A percentile compares a stretch with the other conserved stretches of the same genome.
Evolutionary conservation across 2,888 invertebrate species (phyloP).

Genomic region (Sarcophaga caerulescens): DNA sequence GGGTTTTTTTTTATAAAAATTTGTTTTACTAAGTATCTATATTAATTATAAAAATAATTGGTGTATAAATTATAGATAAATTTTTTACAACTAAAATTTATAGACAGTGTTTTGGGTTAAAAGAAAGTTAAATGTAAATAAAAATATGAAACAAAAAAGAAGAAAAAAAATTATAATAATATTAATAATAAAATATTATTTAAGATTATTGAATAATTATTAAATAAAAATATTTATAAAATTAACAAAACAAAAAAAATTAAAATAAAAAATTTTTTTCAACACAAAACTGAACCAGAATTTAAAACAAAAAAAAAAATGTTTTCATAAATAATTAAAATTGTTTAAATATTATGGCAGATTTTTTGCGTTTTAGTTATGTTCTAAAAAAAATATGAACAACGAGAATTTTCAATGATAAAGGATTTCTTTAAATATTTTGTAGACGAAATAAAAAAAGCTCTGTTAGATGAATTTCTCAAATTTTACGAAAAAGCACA

Average conservation of each 20-base stretch:
- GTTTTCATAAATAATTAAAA: not conserved
- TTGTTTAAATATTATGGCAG: slow-evolving; percentile 32
- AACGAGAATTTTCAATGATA: slow-evolving; percentile 16
- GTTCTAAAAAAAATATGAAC: slow-evolving; percentile 28
- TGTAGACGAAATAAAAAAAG: slow-evolving; percentile 42
- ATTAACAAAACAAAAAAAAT: slow-evolving; percentile 4
- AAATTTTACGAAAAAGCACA: slow-evolving; percentile 57
- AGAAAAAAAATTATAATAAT: not conserved
- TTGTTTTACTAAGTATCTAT: slow-evolving; percentile 38
- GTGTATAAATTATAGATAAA: slow-evolving; percentile 60
- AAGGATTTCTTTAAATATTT: slow-evolving; percentile 21
- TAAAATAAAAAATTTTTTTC: slow-evolving; percentile 14
- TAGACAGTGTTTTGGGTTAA: slow-evolving; percentile 24
- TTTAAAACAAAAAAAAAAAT: not conserved
- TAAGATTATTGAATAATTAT: not conserved
- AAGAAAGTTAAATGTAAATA: slow-evolving; percentile 34
- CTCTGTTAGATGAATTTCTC: slow-evolving; percentile 53
- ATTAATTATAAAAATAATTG: slow-evolving; percentile 56
- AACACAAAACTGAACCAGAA: slow-evolving; percentile 21
- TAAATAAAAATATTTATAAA: slow-evolving; percentile 23
- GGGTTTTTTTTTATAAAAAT: slow-evolving; percentile 33
- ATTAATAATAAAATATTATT: not conserved
- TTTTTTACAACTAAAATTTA: slow-evolving; percentile 54
- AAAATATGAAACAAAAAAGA: slow-evolving; percentile 24
- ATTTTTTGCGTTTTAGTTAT: slow-evolving; percentile 26